Evolutionary conservation across 2,888 invertebrate species (phyloP).

Genomic region (Sturmia bella): DNA sequence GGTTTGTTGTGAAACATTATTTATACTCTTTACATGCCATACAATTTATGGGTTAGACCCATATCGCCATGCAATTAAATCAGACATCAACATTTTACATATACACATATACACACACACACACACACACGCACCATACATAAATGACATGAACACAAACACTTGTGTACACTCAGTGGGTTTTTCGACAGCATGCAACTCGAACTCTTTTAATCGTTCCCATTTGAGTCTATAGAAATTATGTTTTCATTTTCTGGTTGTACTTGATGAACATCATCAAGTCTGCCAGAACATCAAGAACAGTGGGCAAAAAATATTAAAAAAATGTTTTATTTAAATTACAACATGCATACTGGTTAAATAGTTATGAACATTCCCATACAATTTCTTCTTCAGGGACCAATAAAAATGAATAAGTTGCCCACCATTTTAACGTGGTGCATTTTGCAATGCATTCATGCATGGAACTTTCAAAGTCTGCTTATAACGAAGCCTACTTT

Average conservation of each 20-base stretch:
- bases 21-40: slow-evolving; percentile 44
- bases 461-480: too few relatives aligned
- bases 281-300: not conserved
- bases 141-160: slow-evolving; percentile 3
- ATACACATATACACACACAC: not conserved
- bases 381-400: too few relatives aligned
- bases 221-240: slow-evolving; percentile 14
- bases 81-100: not conserved
- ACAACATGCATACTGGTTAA: not conserved
- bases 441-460: too few relatives aligned
- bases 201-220: slow-evolving; percentile 4
- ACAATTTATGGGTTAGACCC: slow-evolving; percentile 41
- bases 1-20: slow-evolving; percentile 40
- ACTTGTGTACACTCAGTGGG: slow-evolving; percentile 10
- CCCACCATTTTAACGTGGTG: too few relatives aligned
- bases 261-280: slow-evolving; percentile 8
- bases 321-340: not conserved
- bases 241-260: slow-evolving; percentile 14
- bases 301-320: slow-evolving; percentile 10
- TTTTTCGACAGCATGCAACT: slow-evolving; percentile 11
- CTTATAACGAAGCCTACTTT: too few relatives aligned
- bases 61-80: slow-evolving; percentile 1
- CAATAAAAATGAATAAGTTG: too few relatives aligned
- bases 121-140: not conserved
- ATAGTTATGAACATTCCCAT: not conserved